Evolutionary conservation across 2,113 vertebrate genomes (phyloP).

Genomic region (Phycodurus eques): DNA sequence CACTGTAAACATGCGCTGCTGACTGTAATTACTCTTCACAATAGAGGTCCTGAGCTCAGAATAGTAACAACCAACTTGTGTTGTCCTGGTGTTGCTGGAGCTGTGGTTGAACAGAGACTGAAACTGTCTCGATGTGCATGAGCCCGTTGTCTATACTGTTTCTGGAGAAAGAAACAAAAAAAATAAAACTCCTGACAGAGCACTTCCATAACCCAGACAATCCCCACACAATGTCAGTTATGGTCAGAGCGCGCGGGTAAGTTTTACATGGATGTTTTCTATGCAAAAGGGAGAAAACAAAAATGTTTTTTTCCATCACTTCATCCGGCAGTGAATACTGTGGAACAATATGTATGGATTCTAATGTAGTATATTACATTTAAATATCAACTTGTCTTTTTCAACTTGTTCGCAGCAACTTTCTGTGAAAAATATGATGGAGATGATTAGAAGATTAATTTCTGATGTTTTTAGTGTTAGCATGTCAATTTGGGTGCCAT

Average conservation of each 20-base stretch:
- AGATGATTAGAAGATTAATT: conserved; percentile 25
- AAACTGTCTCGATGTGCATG: neutral
- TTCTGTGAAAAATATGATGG: conserved; percentile 15
- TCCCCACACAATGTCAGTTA: conserved; percentile 25
- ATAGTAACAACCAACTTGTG: neutral
- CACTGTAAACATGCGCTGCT: conserved; percentile 4
- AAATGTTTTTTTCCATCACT: neutral
- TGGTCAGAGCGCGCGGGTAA: conserved; percentile 10
- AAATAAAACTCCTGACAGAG: conserved; percentile 12
- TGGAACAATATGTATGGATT: neutral
- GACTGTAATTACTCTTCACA: conserved; percentile 12
- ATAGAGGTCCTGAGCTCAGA: neutral
- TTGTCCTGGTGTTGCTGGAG: neutral
- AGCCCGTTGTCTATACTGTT: neutral
- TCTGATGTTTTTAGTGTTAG: conserved; percentile 19
- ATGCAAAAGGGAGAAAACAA: conserved; percentile 9
- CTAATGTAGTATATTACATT: neutral
- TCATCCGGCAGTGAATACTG: neutral
- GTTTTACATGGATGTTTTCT: neutral
- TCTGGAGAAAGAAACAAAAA: conserved; percentile 10
- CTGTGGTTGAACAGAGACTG: neutral
- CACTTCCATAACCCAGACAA: conserved; percentile 15
- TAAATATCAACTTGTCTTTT: conserved; percentile 1
- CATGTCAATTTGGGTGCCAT: conserved; percentile 6
- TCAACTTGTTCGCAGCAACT: conserved; percentile 30